Base-by-base conservation (phyloP, 2,888 invertebrate genomes). In the Tridacna crocea region DNA sequence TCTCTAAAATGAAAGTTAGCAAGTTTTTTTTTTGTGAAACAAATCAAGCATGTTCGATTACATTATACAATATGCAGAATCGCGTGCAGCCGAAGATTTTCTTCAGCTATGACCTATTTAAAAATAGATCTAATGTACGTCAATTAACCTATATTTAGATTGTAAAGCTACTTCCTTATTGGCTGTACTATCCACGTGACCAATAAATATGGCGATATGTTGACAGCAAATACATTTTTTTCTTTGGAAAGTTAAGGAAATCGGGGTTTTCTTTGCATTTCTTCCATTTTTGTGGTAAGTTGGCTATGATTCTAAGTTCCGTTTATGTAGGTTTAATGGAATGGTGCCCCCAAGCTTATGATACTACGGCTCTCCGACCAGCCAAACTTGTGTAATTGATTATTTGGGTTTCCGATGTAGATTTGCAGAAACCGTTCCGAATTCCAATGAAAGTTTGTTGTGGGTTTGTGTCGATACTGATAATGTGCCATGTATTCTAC, bases 151-250 rank as follows among this genome's bases (percentile, higher is more conserved):
- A 85, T 73, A 72, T 82, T 68, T 80, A 85, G 80, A 66, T 63
- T 24, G 70, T 60, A 66, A 77, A 58, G 22, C 61, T 65, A 48
- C 19, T 36, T 58, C 19, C 24, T 65, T 68, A 85, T 85, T 85
- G 85, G 85, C 24, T 55, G 46, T 51, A 17, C 24, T 19, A 17
- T 27, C 48, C 85, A 85, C 85, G 82, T 85, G 85, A 85, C 77
- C 80, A 78, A 80, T 60, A 72, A 85, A 85, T 75, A 85, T 85
- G 85, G 85, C 85, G 82, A 82, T 82, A 72, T 65, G 82, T 85
- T 82, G 80, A 82, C 82, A 82, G 82, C 75, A 75, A 80, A 72
- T 48, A 70, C 70, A 75, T 77, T 70, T 70, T 51, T 70, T 61
- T 13, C 15, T 61, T 22, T 24, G 36, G 22, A 61, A 61, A 61